phyloP scores from a whole-genome alignment of 1,140 invertebrate species.

The Zaprionus ornatus region DNA sequence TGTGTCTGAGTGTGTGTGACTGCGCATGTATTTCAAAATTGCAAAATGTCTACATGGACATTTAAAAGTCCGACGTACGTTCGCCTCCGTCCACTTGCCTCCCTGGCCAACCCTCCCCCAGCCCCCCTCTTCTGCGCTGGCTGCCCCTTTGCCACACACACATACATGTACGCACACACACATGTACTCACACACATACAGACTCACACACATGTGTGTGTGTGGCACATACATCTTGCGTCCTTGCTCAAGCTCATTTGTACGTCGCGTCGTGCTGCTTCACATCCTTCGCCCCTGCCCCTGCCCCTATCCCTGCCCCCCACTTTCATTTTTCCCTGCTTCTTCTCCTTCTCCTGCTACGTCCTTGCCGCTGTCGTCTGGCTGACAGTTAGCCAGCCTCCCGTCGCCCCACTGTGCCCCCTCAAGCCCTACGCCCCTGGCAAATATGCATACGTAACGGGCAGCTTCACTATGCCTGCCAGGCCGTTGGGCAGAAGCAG shows the following conservation, averaged over 20 bases:
- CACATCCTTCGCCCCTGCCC: background rate
- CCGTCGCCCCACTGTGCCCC: background rate
- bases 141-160: background rate
- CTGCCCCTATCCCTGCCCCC: background rate
- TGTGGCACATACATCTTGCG: slow-evolving; percentile 67
- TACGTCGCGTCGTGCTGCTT: slow-evolving; percentile 37
- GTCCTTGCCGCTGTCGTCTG: slow-evolving; percentile 9
- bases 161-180: too few relatives aligned
- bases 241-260: slow-evolving; percentile 81
- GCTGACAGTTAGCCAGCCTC: background rate
- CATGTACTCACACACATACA: background rate
- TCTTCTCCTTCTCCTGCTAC: background rate
- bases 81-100: slow-evolving; percentile 55
- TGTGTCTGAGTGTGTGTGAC: slow-evolving; percentile 46
- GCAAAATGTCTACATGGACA: slow-evolving; percentile 81
- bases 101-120: background rate
- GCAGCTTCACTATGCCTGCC: slow-evolving; percentile 40
- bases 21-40: slow-evolving; percentile 79
- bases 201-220: slow-evolving; percentile 14
- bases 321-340: too few relatives aligned
- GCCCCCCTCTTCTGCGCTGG: background rate
- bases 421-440: background rate
- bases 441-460: slow-evolving; percentile 79
- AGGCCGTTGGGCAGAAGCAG: background rate
- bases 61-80: slow-evolving; percentile 62